A percentile compares a stretch with the other conserved stretches of the same genome.
phyloP scores from a whole-genome alignment of 2,888 invertebrate species.

The Erpobdella octoculata region DNA sequence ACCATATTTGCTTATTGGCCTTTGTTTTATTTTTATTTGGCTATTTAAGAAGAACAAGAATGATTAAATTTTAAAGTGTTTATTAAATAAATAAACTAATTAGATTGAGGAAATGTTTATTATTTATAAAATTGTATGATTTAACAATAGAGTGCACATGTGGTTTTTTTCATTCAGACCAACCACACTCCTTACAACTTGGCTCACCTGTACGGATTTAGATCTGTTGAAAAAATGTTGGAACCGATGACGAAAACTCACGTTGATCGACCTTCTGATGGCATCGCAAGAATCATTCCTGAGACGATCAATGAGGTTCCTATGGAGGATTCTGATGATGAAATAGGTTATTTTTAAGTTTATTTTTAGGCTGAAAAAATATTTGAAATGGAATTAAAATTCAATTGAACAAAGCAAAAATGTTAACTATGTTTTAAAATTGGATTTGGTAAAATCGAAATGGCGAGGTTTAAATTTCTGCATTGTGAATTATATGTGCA shows the following conservation, averaged over 20 bases:
- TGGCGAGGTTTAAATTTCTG: no score
- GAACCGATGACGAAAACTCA: background rate
- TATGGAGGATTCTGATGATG: slow-evolving; percentile 17
- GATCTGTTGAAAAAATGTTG: background rate
- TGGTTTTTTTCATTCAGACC: background rate
- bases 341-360: slow-evolving; percentile 12
- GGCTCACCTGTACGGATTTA: slow-evolving; percentile 1
- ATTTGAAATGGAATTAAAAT: no score
- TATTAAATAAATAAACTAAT: background rate
- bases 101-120: background rate
- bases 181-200: background rate
- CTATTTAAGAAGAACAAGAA: no score
- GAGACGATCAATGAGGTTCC: background rate
- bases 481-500: no score
- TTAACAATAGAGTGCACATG: no score
- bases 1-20: no score
- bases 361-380: no score
- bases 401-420: no score
- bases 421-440: no score
- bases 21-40: no score
- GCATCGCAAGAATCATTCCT: background rate
- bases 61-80: background rate
- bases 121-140: background rate
- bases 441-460: no score
- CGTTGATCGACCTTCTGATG: background rate